phyloP scores from a whole-genome alignment of 2,797 vertebrate genomes.

The Sebastes umbrosus region DNA sequence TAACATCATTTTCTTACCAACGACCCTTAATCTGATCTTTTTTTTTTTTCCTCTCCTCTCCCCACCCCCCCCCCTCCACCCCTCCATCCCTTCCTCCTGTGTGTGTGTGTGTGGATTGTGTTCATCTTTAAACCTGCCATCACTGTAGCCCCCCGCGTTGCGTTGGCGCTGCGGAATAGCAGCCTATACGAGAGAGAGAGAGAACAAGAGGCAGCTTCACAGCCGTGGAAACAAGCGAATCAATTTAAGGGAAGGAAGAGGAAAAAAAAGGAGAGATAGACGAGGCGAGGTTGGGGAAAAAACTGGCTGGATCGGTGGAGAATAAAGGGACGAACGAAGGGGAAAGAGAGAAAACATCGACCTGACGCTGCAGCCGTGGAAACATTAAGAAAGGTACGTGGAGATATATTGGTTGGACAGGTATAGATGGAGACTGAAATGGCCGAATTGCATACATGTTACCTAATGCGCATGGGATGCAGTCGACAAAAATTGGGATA shows the following conservation, averaged over 20 bases:
- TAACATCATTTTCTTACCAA: conserved; percentile 47
- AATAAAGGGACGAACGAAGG: conserved; percentile 4
- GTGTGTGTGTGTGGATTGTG: conserved; percentile 60
- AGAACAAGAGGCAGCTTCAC: conserved; percentile 76
- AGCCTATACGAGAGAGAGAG: conserved; percentile 40
- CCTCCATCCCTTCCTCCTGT: neutral
- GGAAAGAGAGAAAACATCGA: conserved; percentile 55
- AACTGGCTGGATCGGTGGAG: conserved; percentile 41
- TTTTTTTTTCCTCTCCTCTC: neutral
- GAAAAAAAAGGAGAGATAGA: conserved; percentile 47
- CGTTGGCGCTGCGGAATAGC: conserved; percentile 82
- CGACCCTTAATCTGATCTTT: conserved; percentile 41
- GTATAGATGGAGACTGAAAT: conserved; percentile 59
- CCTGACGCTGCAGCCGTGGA: conserved; percentile 54
- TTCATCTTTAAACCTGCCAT: conserved; percentile 68
- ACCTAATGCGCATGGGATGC: conserved; percentile 41
- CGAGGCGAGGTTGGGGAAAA: conserved; percentile 44
- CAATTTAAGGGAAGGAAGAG: conserved; percentile 62
- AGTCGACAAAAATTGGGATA: neutral
- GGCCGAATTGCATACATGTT: conserved; percentile 62
- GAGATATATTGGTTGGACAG: conserved; percentile 47
- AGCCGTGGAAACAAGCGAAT: conserved; percentile 75
- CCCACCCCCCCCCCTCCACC: neutral
- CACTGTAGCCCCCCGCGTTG: conserved; percentile 74
- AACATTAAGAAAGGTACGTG: conserved; percentile 74